Base-by-base conservation (phyloP, 2,888 invertebrate species). In the Willowsia nigromaculata region DNA sequence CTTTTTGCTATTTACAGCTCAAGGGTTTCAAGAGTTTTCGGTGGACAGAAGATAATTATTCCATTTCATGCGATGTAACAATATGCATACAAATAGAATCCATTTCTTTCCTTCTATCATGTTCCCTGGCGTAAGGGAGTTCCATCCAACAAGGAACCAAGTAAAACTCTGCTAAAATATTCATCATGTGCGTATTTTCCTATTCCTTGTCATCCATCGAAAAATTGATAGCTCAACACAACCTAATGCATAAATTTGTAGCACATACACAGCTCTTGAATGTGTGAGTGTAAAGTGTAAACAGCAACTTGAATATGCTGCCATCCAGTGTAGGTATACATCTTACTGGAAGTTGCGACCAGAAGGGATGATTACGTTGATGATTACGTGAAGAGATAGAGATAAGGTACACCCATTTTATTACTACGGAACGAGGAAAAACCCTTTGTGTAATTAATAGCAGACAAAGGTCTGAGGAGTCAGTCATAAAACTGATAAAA, bases 381-480 rank as follows among this genome's bases (percentile, higher is more conserved):
- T 68, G 68, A 68, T 68, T 68, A 68, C 37, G 68, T 68, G 68
- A 68, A 18, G 68, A 33, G 33, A 68, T 33, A 33, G 18, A 47
- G 74, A 74, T 74, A 74, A 74, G 74, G 47, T 74, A 25, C 47
- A 74, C 43, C 43, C n/a, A 47, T 47, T 74, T 74, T 74, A 74
- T 74, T 18, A 74, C 74, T 25, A 22, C 5, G 15, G 43, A 74
- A 47, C 74, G 33, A 74, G 74, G 74, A 74, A 74, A 81, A 40
- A 53, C 62, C 40, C 40, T 81, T 81, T 81, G 25, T 56, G 59
- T 81, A 81, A 81, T 81, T 81, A 81, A 81, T 81, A 81, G 81
- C 40, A 59, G 47, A 62, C 40, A 74, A 47, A 74, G 25, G 74
- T 47, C 74, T 47, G 27, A 25, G 1, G 25, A 74, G 74, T 74